Conservation (phyloP, 37 sponge, comb jelly and placozoan genomes). For the Corticium candelabrum region DNA sequence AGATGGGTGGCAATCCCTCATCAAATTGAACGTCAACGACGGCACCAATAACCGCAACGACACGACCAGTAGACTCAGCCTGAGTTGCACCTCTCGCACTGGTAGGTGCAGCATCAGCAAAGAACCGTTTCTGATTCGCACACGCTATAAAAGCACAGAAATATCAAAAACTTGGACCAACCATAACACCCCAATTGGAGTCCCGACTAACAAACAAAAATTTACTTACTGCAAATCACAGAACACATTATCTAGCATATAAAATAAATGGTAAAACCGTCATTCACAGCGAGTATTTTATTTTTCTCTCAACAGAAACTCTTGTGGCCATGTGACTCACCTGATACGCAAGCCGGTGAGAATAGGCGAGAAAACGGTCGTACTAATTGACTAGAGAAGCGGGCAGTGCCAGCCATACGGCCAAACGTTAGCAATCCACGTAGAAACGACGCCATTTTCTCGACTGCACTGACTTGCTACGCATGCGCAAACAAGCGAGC, state of each 20-base stretch:
- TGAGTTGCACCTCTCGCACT: not conserved
- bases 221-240: too few relatives aligned
- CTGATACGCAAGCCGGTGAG: not conserved
- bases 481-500: not conserved
- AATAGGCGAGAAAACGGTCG: not conserved
- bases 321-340: too few relatives aligned
- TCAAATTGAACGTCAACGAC: conserved; percentile 99
- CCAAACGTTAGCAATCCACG: not conserved
- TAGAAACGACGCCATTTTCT: not conserved
- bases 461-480: not conserved
- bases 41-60: conserved; percentile 97
- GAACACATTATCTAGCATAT: too few relatives aligned
- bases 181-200: too few relatives aligned
- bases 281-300: too few relatives aligned
- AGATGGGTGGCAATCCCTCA: conserved; percentile 92
- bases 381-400: not conserved
- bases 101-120: not conserved
- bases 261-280: too few relatives aligned
- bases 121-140: too few relatives aligned
- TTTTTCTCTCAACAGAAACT: too few relatives aligned
- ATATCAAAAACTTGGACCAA: too few relatives aligned
- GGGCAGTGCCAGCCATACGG: not conserved
- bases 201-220: too few relatives aligned
- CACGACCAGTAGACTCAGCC: conserved; percentile 31
- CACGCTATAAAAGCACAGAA: too few relatives aligned